These are phyloP conservation scores for Xylophagus ater DNA, from an alignment of 2,888 invertebrate species.

Conservation along the genomic window DNA sequence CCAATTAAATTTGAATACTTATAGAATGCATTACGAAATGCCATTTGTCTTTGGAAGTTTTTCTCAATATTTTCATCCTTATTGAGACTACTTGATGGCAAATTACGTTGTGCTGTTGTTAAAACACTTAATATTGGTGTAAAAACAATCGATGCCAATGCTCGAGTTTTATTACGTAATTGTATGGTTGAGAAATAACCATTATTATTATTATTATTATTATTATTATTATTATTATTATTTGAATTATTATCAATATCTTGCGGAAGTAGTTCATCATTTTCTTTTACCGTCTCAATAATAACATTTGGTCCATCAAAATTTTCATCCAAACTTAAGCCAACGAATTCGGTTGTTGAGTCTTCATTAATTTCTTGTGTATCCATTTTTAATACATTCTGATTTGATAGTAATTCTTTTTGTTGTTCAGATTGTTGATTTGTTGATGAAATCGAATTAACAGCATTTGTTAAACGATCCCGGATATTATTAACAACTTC, in stretches of 20 bases:
- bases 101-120: constrained; percentile 10
- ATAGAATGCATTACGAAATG: constrained; percentile 14
- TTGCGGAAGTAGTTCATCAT: too few species aligned
- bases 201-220: background rate
- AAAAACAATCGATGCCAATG: constrained; percentile 7
- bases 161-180: constrained; percentile 9
- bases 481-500: constrained; percentile 10
- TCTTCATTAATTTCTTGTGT: background rate
- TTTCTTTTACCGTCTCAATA: constrained; percentile 2
- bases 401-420: background rate
- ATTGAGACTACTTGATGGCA: constrained; percentile 5
- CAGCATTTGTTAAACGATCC: constrained; percentile 9
- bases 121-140: constrained; percentile 9
- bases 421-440: background rate
- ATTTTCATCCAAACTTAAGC: constrained; percentile 7
- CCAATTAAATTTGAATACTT: constrained; percentile 14
- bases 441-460: constrained; percentile 2
- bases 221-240: background rate
- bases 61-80: background rate
- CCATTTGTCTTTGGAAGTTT: constrained; percentile 6
- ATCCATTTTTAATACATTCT: background rate
- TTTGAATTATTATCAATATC: background rate
- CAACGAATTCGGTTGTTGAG: constrained; percentile 7
- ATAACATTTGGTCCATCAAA: constrained; percentile 4
- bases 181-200: background rate